Conservation (phyloP, 2,888 invertebrate species). For the Endotricha flammealis region DNA sequence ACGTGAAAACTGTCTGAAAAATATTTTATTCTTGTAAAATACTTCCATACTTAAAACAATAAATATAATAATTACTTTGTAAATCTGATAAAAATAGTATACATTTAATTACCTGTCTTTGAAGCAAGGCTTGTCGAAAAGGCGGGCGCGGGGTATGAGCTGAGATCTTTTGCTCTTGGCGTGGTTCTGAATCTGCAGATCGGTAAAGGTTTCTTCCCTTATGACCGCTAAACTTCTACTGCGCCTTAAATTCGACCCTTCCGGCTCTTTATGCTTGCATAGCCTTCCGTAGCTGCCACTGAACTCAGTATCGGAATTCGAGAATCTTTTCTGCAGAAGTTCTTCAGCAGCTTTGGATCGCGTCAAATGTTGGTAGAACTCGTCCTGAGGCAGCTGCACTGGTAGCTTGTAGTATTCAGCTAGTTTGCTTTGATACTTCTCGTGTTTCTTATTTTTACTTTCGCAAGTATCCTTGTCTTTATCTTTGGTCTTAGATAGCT, state of each 20-base stretch:
- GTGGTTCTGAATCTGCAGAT: constrained; percentile 81
- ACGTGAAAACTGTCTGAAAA: no score
- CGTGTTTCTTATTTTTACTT: constrained; percentile 63
- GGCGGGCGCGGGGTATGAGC: constrained; percentile 87
- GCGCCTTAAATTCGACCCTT: constrained; percentile 78
- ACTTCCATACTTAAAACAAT: no score
- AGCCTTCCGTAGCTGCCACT: constrained; percentile 69
- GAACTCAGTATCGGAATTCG: constrained; percentile 69
- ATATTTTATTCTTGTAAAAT: no score
- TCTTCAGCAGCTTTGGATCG: constrained; percentile 69
- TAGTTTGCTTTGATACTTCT: constrained; percentile 70
- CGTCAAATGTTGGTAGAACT: constrained; percentile 70
- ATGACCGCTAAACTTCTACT: constrained; percentile 87
- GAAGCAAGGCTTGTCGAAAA: constrained; percentile 86
- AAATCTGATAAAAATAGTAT: constrained; percentile 4
- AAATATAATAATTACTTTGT: no score
- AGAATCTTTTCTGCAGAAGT: constrained; percentile 61
- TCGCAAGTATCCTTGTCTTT: constrained; percentile 48
- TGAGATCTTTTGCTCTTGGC: constrained; percentile 83
- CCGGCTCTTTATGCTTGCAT: constrained; percentile 70
- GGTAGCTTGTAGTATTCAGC: constrained; percentile 71
- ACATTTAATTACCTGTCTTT: constrained; percentile 80
- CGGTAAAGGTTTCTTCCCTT: constrained; percentile 86
- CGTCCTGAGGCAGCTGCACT: constrained; percentile 68
- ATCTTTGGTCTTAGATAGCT: constrained; percentile 58